Evolutionary conservation across 2,888 invertebrate species (phyloP).

Genomic region (Chironomus tentans): DNA sequence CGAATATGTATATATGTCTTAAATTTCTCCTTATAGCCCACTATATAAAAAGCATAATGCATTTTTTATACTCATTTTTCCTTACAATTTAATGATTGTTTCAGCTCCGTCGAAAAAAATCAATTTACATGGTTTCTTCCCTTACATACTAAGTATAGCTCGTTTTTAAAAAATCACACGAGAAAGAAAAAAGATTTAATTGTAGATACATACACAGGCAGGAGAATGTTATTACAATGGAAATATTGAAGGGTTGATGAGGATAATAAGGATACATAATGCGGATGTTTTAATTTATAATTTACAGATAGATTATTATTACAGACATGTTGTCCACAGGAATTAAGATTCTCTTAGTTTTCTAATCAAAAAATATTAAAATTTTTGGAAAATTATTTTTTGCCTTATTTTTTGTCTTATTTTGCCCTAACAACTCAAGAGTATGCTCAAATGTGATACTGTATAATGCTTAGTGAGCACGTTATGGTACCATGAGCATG

Average conservation of each 20-base stretch:
- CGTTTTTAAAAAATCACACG: background rate
- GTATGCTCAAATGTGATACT: too few relatives aligned
- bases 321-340: background rate
- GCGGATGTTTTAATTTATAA: too few relatives aligned
- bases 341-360: background rate
- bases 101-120: constrained; percentile 12
- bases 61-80: background rate
- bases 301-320: too few relatives aligned
- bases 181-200: too few relatives aligned
- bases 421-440: too few relatives aligned
- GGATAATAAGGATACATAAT: too few relatives aligned
- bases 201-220: background rate
- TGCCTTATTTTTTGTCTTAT: too few relatives aligned
- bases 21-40: background rate
- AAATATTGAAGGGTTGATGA: background rate
- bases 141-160: constrained; percentile 17
- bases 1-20: background rate
- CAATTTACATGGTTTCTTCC: constrained; percentile 20
- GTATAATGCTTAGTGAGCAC: too few relatives aligned
- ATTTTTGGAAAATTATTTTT: too few relatives aligned
- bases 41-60: background rate
- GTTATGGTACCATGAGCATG: too few relatives aligned
- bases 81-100: constrained; percentile 24
- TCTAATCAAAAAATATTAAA: background rate
- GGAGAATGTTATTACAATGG: background rate